Evolutionary conservation across 1,140 invertebrate species (phyloP).

Genomic region (Bombus pascuorum): DNA sequence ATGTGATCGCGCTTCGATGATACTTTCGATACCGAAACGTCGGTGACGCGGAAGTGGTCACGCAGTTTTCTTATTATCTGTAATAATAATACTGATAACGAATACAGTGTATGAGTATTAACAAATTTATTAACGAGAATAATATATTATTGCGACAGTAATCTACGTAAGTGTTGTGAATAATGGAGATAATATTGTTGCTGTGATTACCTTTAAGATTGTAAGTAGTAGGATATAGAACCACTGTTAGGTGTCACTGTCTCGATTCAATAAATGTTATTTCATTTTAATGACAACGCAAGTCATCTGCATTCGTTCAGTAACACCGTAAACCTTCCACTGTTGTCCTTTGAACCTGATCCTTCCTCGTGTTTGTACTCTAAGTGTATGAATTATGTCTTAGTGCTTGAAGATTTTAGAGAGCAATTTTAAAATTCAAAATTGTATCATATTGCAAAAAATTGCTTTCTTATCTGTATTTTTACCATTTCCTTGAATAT

Average conservation of each 20-base stretch:
- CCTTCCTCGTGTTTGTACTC: neutral
- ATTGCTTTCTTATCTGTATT: neutral
- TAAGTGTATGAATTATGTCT: neutral
- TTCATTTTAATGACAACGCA: conserved; percentile 80
- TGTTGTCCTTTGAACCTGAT: neutral
- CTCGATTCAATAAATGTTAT: conserved; percentile 83
- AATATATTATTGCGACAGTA: conserved; percentile 81
- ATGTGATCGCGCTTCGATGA: neutral
- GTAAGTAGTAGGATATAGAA: conserved; percentile 82
- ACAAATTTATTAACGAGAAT: conserved; percentile 80
- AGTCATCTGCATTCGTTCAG: conserved; percentile 14
- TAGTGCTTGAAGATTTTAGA: neutral
- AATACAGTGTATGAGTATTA: conserved; percentile 81
- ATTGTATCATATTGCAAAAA: neutral
- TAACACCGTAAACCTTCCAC: neutral
- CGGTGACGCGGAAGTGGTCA: conserved; percentile 61
- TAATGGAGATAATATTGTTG: conserved; percentile 83
- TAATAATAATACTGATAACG: conserved; percentile 78
- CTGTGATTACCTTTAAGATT: conserved; percentile 84
- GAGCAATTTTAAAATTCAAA: neutral
- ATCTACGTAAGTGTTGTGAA: conserved; percentile 83
- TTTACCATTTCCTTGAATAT: neutral
- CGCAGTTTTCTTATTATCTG: conserved; percentile 74
- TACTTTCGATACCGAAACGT: too few species aligned
- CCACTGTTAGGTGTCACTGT: conserved; percentile 82